Base-by-base conservation (phyloP, 1,140 invertebrate genomes). In the Sitophilus oryzae region DNA sequence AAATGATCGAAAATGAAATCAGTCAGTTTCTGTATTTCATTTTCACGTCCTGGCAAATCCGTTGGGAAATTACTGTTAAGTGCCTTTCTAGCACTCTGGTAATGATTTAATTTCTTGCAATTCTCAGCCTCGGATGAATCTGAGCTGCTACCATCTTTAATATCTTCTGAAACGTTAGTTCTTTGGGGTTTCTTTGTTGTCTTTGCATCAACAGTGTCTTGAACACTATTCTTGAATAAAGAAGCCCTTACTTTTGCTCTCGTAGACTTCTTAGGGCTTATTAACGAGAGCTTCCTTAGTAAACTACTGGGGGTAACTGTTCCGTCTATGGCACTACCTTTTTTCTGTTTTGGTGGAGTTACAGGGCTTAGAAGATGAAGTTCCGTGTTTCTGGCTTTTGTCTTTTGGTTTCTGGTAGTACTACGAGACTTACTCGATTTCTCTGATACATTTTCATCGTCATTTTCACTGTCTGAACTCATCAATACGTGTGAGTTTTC, bases 41-140 rank as follows among this genome's bases (percentile, higher is more conserved):
- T 72, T 65, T 95, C 88, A 50, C 95, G 74, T 6, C 91, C 85
- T 14, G 88, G 80, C 41, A 96, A 70, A 45, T 74, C 71, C 16
- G 78, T 76, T 5, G 88, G 83, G 36, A 77, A 72, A 3, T 81
- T 78, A 57, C 85, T 86, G 66, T 91, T 86, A 0, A 92, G 72
- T 0, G 82, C 83, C 67, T 82, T 73, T 30, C 79, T 71, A 1
- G 80, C 80, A 62, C 72, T 76, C 46, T 77, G 74, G 61, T 80
- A 82, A 40, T 70, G 65, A 58, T 40, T 21, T 46, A 1, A 30
- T 44, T 16, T 47, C 36, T 37, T 38, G n/a, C n/a, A n/a, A n/a
- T n/a, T n/a, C n/a, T n/a, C n/a, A n/a, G n/a, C n/a, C n/a, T n/a
- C n/a, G n/a, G n/a, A n/a, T n/a, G n/a, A n/a, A n/a, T n/a, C n/a